Base-by-base conservation (phyloP, 2,113 vertebrate genomes). In the Indri indri region DNA sequence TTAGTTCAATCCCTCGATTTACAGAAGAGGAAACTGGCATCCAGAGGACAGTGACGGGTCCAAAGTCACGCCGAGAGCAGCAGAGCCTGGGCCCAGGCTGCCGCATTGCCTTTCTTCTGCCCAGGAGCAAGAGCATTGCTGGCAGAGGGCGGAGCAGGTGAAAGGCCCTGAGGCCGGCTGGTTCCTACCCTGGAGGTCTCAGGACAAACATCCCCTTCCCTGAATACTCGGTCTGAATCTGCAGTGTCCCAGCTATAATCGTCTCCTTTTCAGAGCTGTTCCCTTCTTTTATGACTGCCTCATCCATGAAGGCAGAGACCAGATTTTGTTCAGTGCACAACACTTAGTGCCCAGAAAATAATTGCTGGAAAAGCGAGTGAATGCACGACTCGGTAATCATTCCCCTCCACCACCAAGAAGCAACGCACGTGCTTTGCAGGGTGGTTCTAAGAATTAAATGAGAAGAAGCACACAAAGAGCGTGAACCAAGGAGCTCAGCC, bases 201-300 rank as follows among this genome's bases (percentile, higher is more conserved):
- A 59, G 27, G 23, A 50, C 42, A 61, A 17, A 57, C 12, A 42
- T 40, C 87, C 32, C n/a, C 54, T 87, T 73, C 68, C 54, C 23
- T 52, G 12, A 76, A 50, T 50, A 27, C n/a, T 79, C 45, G 10
- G 0, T 30, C 63, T 6, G 45, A 80, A 2, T 17, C 73, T 45
- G 34, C 66, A 77, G 8, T 30, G 32, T 81, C 65, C 40, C 2
- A 14, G 3, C 57, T 54, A 52, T 54, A 7, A 71, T 68, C 13
- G 20, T n/a, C 45, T 88, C 50, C 71, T 84, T 68, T 30, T 37
- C 1, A 34, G 71, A 88, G n/a, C 23, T 68, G 45, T 37, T 61
- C 61, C 40, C 66, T 85, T 95, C 63, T 37, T 32, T 92, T 70
- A 40, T 34, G 76, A 40, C 34, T 32, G 18, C 50, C 74, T 91